These are phyloP conservation scores for Coenonympha arcania DNA, from an alignment of 2,888 invertebrate genomes.

Conservation along the genomic window DNA sequence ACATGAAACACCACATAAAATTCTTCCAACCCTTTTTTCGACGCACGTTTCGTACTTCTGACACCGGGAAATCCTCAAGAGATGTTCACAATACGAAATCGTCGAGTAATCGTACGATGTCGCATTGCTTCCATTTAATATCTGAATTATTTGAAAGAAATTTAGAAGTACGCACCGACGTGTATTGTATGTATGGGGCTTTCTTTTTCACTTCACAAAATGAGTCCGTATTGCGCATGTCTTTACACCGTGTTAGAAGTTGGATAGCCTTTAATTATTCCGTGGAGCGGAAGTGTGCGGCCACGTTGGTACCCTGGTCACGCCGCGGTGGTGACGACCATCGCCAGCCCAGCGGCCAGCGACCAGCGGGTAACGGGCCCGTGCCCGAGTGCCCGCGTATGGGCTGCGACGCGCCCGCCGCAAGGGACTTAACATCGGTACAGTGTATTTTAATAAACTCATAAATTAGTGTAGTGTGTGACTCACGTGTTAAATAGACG, in stretches of 20 bases:
- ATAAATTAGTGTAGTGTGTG: slow-evolving; percentile 1
- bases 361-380: slow-evolving; percentile 60
- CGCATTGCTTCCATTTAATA: too few relatives aligned
- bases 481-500: background rate
- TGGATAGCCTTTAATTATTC: slow-evolving; percentile 70
- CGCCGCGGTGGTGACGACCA: slow-evolving; percentile 56
- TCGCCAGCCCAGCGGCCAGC: slow-evolving; percentile 52
- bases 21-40: too few relatives aligned
- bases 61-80: too few relatives aligned
- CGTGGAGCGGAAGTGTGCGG: slow-evolving; percentile 62
- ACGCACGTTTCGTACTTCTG: too few relatives aligned
- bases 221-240: too few relatives aligned
- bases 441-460: slow-evolving; percentile 4
- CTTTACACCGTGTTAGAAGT: slow-evolving; percentile 34
- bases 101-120: too few relatives aligned
- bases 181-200: too few relatives aligned
- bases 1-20: too few relatives aligned
- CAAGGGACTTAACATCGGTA: slow-evolving; percentile 38
- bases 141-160: too few relatives aligned
- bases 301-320: slow-evolving; percentile 63
- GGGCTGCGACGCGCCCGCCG: slow-evolving; percentile 56
- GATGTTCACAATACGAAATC: too few relatives aligned
- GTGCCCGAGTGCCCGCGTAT: slow-evolving; percentile 45
- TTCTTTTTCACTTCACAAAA: too few relatives aligned
- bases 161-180: too few relatives aligned